Evolutionary conservation across 2,797 vertebrate species (phyloP).

Genomic region (Danio kyathit): DNA sequence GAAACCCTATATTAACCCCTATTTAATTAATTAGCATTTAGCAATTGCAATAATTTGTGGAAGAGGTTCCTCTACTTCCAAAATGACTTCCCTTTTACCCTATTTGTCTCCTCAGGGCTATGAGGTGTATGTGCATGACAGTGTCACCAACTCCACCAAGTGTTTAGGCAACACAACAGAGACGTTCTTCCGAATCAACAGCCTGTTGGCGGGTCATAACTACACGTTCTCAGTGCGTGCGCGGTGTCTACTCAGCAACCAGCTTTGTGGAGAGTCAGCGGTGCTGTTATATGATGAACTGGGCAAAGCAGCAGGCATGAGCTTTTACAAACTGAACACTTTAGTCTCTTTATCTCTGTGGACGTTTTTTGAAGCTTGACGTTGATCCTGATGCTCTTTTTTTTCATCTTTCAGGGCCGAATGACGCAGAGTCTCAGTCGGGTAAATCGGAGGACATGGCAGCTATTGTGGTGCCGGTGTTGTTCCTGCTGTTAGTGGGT

Average conservation of each 20-base stretch:
- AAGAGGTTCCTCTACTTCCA: no score
- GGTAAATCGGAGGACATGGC: constrained; percentile 83
- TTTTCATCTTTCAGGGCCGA: constrained; percentile 70
- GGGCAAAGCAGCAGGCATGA: constrained; percentile 72
- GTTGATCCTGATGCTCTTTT: neutral
- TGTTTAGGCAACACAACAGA: constrained; percentile 94
- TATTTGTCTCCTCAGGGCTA: constrained; percentile 83
- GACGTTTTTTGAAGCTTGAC: neutral
- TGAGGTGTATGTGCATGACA: constrained; percentile 91
- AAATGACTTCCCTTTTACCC: neutral
- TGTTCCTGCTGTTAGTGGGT: constrained; percentile 91
- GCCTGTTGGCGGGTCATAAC: constrained; percentile 90
- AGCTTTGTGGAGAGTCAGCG: constrained; percentile 93
- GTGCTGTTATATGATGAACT: constrained; percentile 87
- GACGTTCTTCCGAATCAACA: constrained; percentile 91
- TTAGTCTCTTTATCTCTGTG: neutral
- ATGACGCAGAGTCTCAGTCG: constrained; percentile 53
- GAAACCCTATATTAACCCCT: neutral
- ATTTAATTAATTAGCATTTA: neutral
- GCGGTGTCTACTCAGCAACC: constrained; percentile 85
- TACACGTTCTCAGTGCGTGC: constrained; percentile 96
- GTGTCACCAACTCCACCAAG: constrained; percentile 83
- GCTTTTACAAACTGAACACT: neutral
- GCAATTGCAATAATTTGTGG: neutral
- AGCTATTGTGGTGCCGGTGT: constrained; percentile 90